These are phyloP conservation scores for Nephrotoma flavescens DNA, from an alignment of 2,888 invertebrate genomes.

Conservation along the genomic window DNA sequence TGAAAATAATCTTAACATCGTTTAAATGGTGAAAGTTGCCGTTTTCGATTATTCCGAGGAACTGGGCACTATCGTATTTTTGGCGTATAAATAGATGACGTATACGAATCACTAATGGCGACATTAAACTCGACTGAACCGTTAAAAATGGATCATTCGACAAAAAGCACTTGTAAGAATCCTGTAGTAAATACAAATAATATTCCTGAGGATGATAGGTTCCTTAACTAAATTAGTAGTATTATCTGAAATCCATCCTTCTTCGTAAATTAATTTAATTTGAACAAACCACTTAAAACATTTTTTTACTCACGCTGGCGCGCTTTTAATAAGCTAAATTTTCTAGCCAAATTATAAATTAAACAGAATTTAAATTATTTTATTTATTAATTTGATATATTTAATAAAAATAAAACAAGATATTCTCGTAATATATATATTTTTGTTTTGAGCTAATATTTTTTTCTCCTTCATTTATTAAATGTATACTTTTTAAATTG, in stretches of 20 bases:
- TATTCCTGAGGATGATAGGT: too few species aligned
- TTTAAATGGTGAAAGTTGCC: too few species aligned
- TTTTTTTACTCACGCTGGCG: neutral
- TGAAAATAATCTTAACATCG: too few species aligned
- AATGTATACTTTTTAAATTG: neutral
- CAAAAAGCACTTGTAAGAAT: too few species aligned
- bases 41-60: too few species aligned
- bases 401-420: neutral
- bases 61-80: too few species aligned
- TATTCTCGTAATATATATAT: neutral
- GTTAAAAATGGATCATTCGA: too few species aligned
- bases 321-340: neutral
- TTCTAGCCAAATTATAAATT: neutral
- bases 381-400: neutral
- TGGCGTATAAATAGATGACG: too few species aligned
- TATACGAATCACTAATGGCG: too few species aligned
- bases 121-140: too few species aligned
- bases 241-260: neutral
- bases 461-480: neutral
- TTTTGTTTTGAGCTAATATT: neutral
- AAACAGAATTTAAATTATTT: neutral
- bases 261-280: neutral
- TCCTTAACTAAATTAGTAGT: too few species aligned
- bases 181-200: too few species aligned
- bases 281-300: neutral